A percentile compares a stretch with the other conserved stretches of the same genome.
phyloP scores from a whole-genome alignment of 2,797 vertebrate genomes.

The Psittacula derbiana region DNA sequence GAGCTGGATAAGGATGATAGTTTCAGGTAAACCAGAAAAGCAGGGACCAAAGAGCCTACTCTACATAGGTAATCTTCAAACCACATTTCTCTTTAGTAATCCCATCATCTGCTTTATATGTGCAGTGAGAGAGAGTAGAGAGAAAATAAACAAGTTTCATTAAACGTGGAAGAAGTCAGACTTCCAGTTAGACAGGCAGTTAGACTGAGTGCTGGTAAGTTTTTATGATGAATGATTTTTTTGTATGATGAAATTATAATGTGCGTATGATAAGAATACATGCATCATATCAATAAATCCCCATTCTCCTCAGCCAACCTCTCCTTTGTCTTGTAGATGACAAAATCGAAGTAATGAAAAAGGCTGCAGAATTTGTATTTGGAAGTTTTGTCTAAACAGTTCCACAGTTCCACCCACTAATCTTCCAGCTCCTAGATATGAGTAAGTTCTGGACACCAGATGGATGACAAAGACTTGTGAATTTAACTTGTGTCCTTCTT shows the following conservation, averaged over 20 bases:
- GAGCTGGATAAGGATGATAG: background rate
- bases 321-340: background rate
- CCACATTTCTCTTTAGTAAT: background rate
- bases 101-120: background rate
- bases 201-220: background rate
- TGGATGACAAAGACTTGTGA: background rate
- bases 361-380: background rate
- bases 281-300: background rate
- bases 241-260: background rate
- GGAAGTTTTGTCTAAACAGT: background rate
- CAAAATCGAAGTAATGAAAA: background rate
- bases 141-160: background rate
- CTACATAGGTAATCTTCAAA: background rate
- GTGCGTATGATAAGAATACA: background rate
- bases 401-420: background rate
- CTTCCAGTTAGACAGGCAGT: background rate
- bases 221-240: background rate
- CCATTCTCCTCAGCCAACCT: background rate
- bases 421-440: background rate
- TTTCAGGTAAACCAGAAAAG: conserved; percentile 15
- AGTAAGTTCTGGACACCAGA: background rate
- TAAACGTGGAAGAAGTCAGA: background rate
- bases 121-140: background rate
- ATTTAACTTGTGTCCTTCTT: background rate
- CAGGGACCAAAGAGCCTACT: background rate